phyloP scores from a whole-genome alignment of 2,888 invertebrate species.

The Nemotelus pantherinus region DNA sequence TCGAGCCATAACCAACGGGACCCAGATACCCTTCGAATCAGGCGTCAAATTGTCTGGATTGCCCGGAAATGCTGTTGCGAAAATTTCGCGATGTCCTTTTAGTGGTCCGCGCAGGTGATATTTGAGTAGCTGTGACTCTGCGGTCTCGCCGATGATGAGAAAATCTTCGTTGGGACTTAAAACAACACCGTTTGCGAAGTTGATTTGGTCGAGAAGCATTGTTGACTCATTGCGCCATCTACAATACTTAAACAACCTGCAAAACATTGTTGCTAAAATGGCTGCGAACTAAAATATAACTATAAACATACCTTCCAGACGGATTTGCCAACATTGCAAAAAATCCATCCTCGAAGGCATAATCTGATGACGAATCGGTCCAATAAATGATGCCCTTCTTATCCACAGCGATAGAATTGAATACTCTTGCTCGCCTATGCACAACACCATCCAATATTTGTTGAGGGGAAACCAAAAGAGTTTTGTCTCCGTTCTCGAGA shows the following conservation, averaged over 20 bases:
- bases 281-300: neutral
- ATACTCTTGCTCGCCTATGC: slow-evolving; percentile 69
- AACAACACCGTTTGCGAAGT: slow-evolving; percentile 89
- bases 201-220: slow-evolving; percentile 79
- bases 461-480: slow-evolving; percentile 72
- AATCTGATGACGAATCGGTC: slow-evolving; percentile 85
- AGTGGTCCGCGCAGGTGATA: slow-evolving; percentile 84
- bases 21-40: slow-evolving; percentile 75
- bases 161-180: slow-evolving; percentile 84
- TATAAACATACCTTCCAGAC: slow-evolving; percentile 77
- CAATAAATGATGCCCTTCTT: slow-evolving; percentile 88
- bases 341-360: slow-evolving; percentile 76
- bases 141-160: slow-evolving; percentile 81
- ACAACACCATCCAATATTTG: slow-evolving; percentile 74
- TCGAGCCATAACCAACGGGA: slow-evolving; percentile 69
- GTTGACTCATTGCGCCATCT: slow-evolving; percentile 78
- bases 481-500: slow-evolving; percentile 75
- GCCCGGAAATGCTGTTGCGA: slow-evolving; percentile 82
- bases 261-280: slow-evolving; percentile 41
- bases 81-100: slow-evolving; percentile 81
- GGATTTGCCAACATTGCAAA: slow-evolving; percentile 76
- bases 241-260: slow-evolving; percentile 83
- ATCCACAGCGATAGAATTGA: slow-evolving; percentile 81
- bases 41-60: slow-evolving; percentile 65
- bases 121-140: slow-evolving; percentile 73